Evolutionary conservation across 2,888 invertebrate genomes (phyloP).

Genomic region (Apoderus coryli): DNA sequence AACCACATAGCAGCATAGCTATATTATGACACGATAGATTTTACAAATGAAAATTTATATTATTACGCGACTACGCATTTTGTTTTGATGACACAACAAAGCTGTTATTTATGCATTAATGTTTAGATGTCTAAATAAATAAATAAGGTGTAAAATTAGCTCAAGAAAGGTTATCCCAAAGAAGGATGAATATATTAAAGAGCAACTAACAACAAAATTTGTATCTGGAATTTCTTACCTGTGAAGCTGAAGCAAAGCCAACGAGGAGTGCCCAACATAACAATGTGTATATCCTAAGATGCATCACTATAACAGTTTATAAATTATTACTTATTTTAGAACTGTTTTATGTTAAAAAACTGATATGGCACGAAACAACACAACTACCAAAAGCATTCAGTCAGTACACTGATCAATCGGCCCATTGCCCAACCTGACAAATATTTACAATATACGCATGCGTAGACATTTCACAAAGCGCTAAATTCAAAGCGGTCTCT

Average conservation of each 20-base stretch:
- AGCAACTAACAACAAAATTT: too few relatives aligned
- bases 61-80: too few relatives aligned
- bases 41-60: too few relatives aligned
- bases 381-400: slow-evolving; percentile 29
- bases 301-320: slow-evolving; percentile 40
- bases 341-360: slow-evolving; percentile 26
- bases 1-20: too few relatives aligned
- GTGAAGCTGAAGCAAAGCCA: slow-evolving; percentile 59
- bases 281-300: slow-evolving; percentile 63
- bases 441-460: too few relatives aligned
- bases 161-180: slow-evolving; percentile 16
- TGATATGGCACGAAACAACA: slow-evolving; percentile 31
- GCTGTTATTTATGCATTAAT: too few relatives aligned
- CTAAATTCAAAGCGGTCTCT: too few relatives aligned
- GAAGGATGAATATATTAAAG: slow-evolving; percentile 16
- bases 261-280: slow-evolving; percentile 57
- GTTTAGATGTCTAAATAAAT: too few relatives aligned
- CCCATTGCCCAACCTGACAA: slow-evolving; percentile 8
- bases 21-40: too few relatives aligned
- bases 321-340: slow-evolving; percentile 23
- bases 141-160: too few relatives aligned
- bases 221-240: slow-evolving; percentile 47
- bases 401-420: slow-evolving; percentile 31
- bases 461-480: too few relatives aligned
- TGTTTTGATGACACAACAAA: too few relatives aligned